A percentile compares a stretch with the other conserved stretches of the same genome.
phyloP scores from a whole-genome alignment of 92 coral and sea anemone species.

The Isaurus tuberculatus region DNA sequence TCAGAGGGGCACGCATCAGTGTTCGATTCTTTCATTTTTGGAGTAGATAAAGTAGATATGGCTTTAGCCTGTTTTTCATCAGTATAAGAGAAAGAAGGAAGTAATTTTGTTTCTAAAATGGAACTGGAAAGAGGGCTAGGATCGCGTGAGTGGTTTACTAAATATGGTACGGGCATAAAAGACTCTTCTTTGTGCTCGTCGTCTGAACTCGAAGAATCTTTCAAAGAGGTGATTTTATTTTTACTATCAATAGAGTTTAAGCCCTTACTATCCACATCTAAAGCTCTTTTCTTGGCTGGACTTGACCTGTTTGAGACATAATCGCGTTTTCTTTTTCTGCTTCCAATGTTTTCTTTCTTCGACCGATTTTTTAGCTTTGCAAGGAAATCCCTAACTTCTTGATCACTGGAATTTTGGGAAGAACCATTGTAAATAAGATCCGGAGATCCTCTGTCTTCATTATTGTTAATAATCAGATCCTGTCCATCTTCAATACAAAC shows the following conservation, averaged over 20 bases:
- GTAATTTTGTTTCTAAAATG: background rate
- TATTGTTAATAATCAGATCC: background rate
- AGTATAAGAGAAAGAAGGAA: background rate
- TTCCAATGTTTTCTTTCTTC: constrained; percentile 31
- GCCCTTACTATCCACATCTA: background rate
- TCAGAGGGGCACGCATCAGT: background rate
- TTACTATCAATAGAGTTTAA: background rate
- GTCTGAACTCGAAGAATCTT: constrained; percentile 15
- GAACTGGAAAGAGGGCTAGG: background rate
- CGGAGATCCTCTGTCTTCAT: background rate
- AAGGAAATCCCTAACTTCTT: constrained; percentile 60
- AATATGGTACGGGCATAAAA: background rate
- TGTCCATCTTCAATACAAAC: background rate
- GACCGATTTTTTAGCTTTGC: constrained; percentile 57
- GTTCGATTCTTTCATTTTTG: background rate
- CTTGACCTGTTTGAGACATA: background rate
- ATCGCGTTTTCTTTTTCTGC: constrained; percentile 25
- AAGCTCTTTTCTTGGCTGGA: constrained; percentile 8
- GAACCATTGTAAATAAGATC: constrained; percentile 2
- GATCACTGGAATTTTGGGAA: background rate
- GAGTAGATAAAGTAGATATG: background rate
- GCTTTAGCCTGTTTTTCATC: background rate
- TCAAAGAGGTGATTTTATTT: background rate
- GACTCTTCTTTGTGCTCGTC: background rate
- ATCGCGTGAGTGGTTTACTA: background rate